Percentiles rank a stretch among this genome's conserved stretches.
Conservation (phyloP, 2,888 invertebrate species). For the Hypercompe scribonia region DNA sequence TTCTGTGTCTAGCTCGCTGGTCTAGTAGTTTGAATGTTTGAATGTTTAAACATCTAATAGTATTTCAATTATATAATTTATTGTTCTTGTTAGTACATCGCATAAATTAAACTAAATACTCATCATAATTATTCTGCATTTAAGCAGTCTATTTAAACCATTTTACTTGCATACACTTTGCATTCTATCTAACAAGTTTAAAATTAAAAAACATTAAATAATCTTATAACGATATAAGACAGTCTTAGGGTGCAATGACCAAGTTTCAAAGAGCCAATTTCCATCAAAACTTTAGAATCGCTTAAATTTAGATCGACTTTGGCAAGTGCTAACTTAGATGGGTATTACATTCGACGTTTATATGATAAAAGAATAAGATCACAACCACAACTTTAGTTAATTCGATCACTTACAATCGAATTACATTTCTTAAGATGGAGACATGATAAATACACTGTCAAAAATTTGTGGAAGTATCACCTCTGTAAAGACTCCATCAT, state of each 20-base stretch:
- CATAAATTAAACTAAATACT: neutral
- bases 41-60: no score
- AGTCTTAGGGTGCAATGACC: constrained; percentile 24
- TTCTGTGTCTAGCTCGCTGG: neutral
- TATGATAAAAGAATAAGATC: constrained; percentile 11
- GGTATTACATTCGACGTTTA: constrained; percentile 29
- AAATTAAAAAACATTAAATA: neutral
- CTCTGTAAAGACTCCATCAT: no score
- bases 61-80: neutral
- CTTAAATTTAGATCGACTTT: constrained; percentile 49
- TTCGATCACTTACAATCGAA: no score
- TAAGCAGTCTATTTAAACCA: neutral
- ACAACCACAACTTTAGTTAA: constrained; percentile 4
- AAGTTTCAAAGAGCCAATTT: constrained; percentile 45
- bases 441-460: no score
- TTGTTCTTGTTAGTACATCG: neutral
- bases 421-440: no score
- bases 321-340: constrained; percentile 39
- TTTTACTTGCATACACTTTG: neutral
- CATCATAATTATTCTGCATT: neutral
- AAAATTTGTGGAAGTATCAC: no score
- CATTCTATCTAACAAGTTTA: neutral
- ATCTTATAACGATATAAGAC: constrained; percentile 6
- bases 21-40: no score
- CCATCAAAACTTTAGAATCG: constrained; percentile 45